These are phyloP conservation scores for Arrhopalites spinosus DNA, from an alignment of 2,888 invertebrate genomes.

Conservation along the genomic window DNA sequence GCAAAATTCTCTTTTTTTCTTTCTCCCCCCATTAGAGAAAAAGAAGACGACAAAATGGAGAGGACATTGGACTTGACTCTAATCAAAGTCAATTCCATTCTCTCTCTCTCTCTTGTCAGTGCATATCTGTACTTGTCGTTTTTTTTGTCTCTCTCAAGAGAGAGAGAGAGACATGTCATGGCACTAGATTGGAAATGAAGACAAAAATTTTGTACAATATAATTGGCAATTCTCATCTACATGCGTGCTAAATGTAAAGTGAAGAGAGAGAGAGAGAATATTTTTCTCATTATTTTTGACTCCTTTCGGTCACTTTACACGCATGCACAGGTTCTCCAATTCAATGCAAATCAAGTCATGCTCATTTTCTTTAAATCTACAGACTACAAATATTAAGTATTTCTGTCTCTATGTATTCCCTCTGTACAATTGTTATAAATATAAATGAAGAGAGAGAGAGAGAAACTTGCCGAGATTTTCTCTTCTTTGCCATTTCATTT, in stretches of 20 bases:
- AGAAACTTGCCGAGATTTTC: too few species aligned
- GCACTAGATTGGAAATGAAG: not conserved
- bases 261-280: too few species aligned
- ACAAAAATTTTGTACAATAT: slow-evolving; percentile 6
- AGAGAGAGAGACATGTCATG: not conserved
- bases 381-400: too few species aligned
- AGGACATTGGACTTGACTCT: slow-evolving; percentile 29
- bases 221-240: slow-evolving; percentile 5
- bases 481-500: too few species aligned
- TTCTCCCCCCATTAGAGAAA: not conserved
- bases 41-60: not conserved
- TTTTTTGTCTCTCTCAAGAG: slow-evolving; percentile 1
- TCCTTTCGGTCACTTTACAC: too few species aligned
- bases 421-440: too few species aligned
- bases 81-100: slow-evolving; percentile 25
- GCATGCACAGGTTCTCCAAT: too few species aligned
- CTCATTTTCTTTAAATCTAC: too few species aligned
- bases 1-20: not conserved
- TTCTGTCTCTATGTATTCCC: too few species aligned
- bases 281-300: too few species aligned
- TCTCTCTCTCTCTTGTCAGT: not conserved
- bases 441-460: too few species aligned
- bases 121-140: not conserved
- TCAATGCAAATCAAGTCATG: too few species aligned
- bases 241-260: not conserved